phyloP scores from a whole-genome alignment of 2,888 invertebrate species.

The Tinea semifulvella region DNA sequence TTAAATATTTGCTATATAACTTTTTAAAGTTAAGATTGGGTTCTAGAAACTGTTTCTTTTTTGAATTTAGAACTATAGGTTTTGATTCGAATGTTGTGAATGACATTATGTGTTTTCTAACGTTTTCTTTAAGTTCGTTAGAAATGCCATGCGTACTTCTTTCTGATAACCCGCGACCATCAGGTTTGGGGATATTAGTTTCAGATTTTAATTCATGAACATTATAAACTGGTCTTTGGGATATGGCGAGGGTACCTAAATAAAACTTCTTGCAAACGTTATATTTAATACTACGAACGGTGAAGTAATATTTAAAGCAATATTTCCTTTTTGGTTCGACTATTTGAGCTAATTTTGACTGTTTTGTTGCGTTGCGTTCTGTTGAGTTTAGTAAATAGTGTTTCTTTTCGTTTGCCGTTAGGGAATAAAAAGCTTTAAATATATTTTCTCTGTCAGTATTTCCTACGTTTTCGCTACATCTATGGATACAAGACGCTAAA shows the following conservation, averaged over 20 bases:
- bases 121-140: conserved; percentile 41
- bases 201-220: conserved; percentile 53
- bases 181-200: conserved; percentile 53
- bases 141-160: conserved; percentile 45
- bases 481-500: conserved; percentile 44
- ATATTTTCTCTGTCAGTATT: conserved; percentile 47
- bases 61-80: conserved; percentile 40
- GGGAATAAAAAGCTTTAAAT: conserved; percentile 52
- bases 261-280: conserved; percentile 56
- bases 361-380: conserved; percentile 41
- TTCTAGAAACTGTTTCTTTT: conserved; percentile 45
- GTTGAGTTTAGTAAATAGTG: conserved; percentile 54
- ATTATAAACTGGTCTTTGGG: conserved; percentile 56
- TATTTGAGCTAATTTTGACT: conserved; percentile 23
- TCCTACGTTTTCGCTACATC: conserved; percentile 47
- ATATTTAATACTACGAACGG: conserved; percentile 39
- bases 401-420: conserved; percentile 51
- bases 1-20: conserved; percentile 47
- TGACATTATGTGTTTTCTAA: conserved; percentile 44
- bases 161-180: conserved; percentile 45
- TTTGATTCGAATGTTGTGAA: conserved; percentile 43
- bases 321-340: conserved; percentile 37
- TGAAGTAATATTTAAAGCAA: conserved; percentile 52
- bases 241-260: conserved; percentile 53
- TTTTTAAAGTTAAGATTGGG: conserved; percentile 43